A percentile compares a stretch with the other conserved stretches of the same genome.
These are phyloP conservation scores for Pyxicephalus adspersus DNA, from an alignment of 2,113 vertebrate species.

Conservation along the genomic window DNA sequence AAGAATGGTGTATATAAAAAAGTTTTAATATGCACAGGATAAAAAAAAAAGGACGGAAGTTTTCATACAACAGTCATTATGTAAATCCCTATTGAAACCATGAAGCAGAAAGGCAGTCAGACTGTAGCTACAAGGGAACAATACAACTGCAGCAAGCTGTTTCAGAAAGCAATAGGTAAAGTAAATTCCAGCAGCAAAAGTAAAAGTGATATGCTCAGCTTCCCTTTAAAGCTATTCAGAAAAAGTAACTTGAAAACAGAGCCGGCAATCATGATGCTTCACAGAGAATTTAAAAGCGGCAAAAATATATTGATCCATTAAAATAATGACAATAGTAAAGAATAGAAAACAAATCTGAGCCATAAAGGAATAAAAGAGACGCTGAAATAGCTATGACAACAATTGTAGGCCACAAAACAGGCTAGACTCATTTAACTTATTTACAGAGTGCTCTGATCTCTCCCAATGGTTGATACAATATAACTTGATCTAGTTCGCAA, in stretches of 20 bases:
- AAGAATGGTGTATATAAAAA: too few species aligned
- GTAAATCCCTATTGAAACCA: background rate
- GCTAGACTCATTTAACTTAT: background rate
- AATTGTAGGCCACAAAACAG: background rate
- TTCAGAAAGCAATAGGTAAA: slow-evolving; percentile 15
- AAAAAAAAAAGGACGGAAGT: background rate
- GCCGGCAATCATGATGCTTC: slow-evolving; percentile 4
- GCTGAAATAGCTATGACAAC: background rate
- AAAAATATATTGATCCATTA: slow-evolving; percentile 48
- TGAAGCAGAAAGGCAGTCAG: background rate
- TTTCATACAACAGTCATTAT: background rate
- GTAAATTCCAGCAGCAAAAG: background rate
- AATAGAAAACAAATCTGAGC: slow-evolving; percentile 3
- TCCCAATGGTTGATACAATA: background rate
- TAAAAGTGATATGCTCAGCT: slow-evolving; percentile 18
- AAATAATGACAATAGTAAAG: slow-evolving; percentile 15
- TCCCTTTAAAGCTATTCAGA: slow-evolving; percentile 25
- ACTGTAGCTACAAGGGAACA: slow-evolving; percentile 13
- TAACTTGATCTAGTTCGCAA: slow-evolving; percentile 14
- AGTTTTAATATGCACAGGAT: background rate
- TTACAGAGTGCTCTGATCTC: background rate
- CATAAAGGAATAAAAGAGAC: background rate
- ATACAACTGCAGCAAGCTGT: background rate
- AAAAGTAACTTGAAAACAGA: slow-evolving; percentile 3
- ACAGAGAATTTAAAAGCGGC: slow-evolving; percentile 7